phyloP scores from a whole-genome alignment of 2,113 vertebrate species.

The Erythrocercus mccallii region DNA sequence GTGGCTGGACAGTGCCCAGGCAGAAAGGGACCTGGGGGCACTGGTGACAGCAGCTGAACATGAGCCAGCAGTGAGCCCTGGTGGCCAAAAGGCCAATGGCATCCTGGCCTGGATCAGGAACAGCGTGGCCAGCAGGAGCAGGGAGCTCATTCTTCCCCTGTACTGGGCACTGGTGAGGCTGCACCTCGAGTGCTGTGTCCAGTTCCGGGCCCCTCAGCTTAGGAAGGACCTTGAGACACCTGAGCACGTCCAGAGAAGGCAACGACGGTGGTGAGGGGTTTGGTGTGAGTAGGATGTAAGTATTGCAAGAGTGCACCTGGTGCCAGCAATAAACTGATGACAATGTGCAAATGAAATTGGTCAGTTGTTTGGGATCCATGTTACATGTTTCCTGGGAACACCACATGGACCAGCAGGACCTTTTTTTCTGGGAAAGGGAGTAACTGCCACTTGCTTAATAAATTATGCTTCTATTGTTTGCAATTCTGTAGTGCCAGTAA shows the following conservation, averaged over 20 bases:
- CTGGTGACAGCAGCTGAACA: not conserved
- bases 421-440: not conserved
- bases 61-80: no score
- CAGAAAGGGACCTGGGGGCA: not conserved
- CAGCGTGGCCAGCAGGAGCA: no score
- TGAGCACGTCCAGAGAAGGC: not conserved
- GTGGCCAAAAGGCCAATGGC: no score
- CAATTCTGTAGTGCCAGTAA: not conserved
- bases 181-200: no score
- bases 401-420: not conserved
- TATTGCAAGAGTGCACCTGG: rapidly evolving
- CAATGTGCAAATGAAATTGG: not conserved
- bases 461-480: not conserved
- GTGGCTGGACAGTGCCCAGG: not conserved
- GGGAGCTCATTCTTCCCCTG: no score
- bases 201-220: no score
- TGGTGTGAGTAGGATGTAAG: not conserved
- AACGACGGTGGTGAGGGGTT: not conserved
- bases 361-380: not conserved
- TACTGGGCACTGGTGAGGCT: no score
- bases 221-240: not conserved
- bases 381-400: rapidly evolving
- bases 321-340: not conserved
- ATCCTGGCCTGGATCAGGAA: no score
- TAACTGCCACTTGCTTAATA: not conserved